phyloP scores from a whole-genome alignment of 2,113 vertebrate genomes.

The Eretmochelys imbricata region DNA sequence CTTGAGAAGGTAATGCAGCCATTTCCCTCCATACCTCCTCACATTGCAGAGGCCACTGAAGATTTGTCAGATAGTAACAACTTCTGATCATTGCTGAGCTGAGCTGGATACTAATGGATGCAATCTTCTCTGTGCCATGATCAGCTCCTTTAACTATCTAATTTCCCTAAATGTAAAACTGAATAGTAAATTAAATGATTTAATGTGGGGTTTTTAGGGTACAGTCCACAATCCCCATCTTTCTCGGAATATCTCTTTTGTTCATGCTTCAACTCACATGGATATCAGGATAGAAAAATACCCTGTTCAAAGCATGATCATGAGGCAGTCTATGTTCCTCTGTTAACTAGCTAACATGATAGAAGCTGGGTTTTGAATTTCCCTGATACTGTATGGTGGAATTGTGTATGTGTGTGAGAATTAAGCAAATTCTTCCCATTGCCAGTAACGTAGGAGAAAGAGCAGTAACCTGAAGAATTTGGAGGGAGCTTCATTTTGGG shows the following conservation, averaged over 20 bases:
- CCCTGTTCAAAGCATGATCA: background rate
- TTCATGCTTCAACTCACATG: constrained; percentile 21
- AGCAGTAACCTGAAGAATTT: background rate
- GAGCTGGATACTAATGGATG: constrained; percentile 25
- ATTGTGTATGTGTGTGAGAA: background rate
- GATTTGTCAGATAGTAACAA: background rate
- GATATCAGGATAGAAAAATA: constrained; percentile 32
- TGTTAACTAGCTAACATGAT: background rate
- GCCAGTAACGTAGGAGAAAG: background rate
- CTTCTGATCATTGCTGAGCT: background rate
- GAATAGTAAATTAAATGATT: constrained; percentile 53
- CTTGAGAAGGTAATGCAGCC: background rate
- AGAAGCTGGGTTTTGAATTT: background rate
- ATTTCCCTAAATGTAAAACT: constrained; percentile 56
- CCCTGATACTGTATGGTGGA: background rate
- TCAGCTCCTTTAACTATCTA: constrained; percentile 31
- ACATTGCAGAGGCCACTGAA: background rate
- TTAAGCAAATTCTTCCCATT: background rate
- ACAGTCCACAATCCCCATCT: background rate
- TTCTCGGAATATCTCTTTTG: constrained; percentile 38
- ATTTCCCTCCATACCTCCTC: background rate
- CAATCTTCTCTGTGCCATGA: constrained; percentile 46
- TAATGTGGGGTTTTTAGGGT: background rate
- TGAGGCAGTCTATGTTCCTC: background rate
- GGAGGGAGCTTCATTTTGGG: background rate